Evolutionary conservation across 2,888 invertebrate genomes (phyloP), one percentile per base, ranked within the genome.

Genomic region (Scaptomyza cyrtandrae): DNA sequence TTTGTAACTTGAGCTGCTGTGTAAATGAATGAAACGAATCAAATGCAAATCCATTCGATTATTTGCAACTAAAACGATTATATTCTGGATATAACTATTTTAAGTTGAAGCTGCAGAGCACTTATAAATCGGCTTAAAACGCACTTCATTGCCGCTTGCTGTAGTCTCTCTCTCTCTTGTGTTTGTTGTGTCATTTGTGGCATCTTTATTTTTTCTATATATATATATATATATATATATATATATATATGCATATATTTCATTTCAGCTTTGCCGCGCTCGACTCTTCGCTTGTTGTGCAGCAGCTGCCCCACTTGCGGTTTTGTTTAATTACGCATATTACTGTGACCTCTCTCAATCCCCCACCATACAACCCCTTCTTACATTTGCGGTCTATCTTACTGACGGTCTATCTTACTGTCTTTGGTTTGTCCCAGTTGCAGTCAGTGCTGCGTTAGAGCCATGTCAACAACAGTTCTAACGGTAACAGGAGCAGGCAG

Each of bases 241-340:
- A 33, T 52, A 48, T 37, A 10, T 13, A 35, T 35, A 35, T n/a
- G 0, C 6, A 3, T 58, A 39, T 52, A 27, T 39, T 52, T 29
- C 24, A 52, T 14, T 52, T 29, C 54, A 19, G 53, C 44, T 35
- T 48, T 61, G 57, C 45, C 35, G 37, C 57, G 62, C 58, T 52
- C 46, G 35, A 45, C 56, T 10, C 41, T 78, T 54, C 67, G 60
- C 63, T 67, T 56, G 65, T 59, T 65, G 58, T 45, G 29, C 29
- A 29, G 58, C 55, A 54, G 54, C 52, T 79, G 82, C 67, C 82
- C 85, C 85, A 87, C 67, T 85, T 84, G 84, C 78, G 88, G 86
- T 88, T 80, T 81, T 88, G 83, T 83, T 87, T 86, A 87, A 87
- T 88, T 87, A 87, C 85, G 87, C 85, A 87, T 85, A 81, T 87